Evolutionary conservation across 2,888 invertebrate species (phyloP).

Genomic region (Horisme vitalbata): DNA sequence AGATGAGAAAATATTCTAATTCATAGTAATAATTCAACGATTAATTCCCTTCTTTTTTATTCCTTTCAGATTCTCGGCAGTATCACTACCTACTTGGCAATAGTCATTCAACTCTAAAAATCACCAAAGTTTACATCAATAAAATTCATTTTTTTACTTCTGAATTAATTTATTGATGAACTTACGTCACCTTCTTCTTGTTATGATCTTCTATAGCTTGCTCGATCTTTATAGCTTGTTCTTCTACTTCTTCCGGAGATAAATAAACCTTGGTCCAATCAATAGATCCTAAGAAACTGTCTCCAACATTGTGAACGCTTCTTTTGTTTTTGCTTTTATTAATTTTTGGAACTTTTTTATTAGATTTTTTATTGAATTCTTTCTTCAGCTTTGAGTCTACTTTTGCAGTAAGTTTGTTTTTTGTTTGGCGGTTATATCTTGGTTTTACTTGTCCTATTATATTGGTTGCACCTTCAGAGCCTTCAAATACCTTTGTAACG

Average conservation of each 20-base stretch:
- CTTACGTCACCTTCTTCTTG: slow-evolving; percentile 27
- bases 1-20: too few relatives aligned
- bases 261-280: slow-evolving; percentile 31
- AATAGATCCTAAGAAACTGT: slow-evolving; percentile 27
- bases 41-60: background rate
- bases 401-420: background rate
- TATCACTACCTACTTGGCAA: slow-evolving; percentile 45
- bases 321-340: slow-evolving; percentile 1
- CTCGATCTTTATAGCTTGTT: slow-evolving; percentile 43
- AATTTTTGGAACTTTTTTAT: background rate
- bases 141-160: background rate
- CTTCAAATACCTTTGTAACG: too few relatives aligned
- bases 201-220: slow-evolving; percentile 51
- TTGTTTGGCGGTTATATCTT: background rate
- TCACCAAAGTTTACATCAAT: background rate
- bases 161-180: slow-evolving; percentile 5
- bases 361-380: background rate
- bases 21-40: too few relatives aligned
- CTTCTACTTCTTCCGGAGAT: slow-evolving; percentile 48
- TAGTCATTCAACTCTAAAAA: slow-evolving; percentile 40
- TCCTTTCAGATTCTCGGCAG: slow-evolving; percentile 44
- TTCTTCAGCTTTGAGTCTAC: background rate
- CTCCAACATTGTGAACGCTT: slow-evolving; percentile 5
- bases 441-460: background rate
- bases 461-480: background rate